These are phyloP conservation scores for Hypsopygia costalis DNA, from an alignment of 2,888 invertebrate genomes.

Conservation along the genomic window DNA sequence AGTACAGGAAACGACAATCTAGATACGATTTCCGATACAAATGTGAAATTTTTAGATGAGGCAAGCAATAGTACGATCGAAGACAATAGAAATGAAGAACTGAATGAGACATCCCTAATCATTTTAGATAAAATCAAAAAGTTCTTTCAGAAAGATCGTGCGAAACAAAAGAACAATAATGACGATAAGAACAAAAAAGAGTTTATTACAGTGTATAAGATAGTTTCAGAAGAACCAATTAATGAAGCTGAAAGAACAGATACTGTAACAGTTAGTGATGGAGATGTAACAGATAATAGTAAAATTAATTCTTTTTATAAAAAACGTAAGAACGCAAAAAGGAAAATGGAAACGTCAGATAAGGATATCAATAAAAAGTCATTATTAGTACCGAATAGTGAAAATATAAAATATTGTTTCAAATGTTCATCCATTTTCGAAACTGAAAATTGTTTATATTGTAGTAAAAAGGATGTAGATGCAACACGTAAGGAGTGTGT, in stretches of 20 bases:
- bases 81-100: constrained; percentile 1
- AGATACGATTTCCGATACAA: constrained; percentile 29
- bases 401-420: constrained; percentile 38
- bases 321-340: constrained; percentile 28
- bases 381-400: constrained; percentile 21
- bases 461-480: constrained; percentile 11
- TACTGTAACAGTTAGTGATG: too few species aligned
- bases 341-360: constrained; percentile 5
- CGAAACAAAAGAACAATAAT: not conserved
- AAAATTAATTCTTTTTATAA: constrained; percentile 31
- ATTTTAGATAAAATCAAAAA: constrained; percentile 9
- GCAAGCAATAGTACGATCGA: not conserved
- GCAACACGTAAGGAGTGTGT: not conserved
- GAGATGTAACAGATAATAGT: constrained; percentile 5
- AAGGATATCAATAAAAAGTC: not conserved
- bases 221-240: constrained; percentile 17
- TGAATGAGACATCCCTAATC: constrained; percentile 3
- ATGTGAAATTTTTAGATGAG: constrained; percentile 23
- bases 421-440: constrained; percentile 44
- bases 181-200: constrained; percentile 20
- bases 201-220: constrained; percentile 35
- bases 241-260: too few species aligned
- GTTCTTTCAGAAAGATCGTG: not conserved
- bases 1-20: constrained; percentile 12
- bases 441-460: constrained; percentile 36